Base-by-base conservation (phyloP, 2,113 vertebrate genomes). In the Papio anubis region DNA sequence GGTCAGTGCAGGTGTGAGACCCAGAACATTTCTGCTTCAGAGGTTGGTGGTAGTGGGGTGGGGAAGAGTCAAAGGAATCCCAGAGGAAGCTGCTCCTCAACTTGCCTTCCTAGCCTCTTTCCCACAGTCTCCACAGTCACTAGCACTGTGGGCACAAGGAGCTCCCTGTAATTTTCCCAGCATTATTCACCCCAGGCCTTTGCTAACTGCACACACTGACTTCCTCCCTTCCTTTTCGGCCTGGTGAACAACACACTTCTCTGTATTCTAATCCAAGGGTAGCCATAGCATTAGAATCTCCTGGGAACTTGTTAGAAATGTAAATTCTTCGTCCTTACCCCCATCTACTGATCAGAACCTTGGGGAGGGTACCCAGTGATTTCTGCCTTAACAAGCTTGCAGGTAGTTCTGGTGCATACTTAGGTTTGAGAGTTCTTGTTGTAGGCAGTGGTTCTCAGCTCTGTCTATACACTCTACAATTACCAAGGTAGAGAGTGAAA, bases 121-220 rank as follows among this genome's bases (percentile, higher is more conserved):
- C 57, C n/a, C 1, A 14, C 8, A 4, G 5, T 1, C 6, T 7
- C 7, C 21, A 32, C 14, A 2, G 1, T 35, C 25, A 35, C 68
- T 35, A 40, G 30, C 0, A 3, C 21, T n/a, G 0, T 1, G 38
- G 57, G 18, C 21, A 27, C 9, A 1, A 84, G 0, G 0, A 16
- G 30, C 43, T 6, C 2, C 57, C 12, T 50, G 5, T 52, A 32
- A 5, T 6, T n/a, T 30, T 50, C 2, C 8, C 9, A 13, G 40
- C 6, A 50, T 18, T 17, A 1, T 27, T 88, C 8, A n/a, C 6
- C 5, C 59, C 14, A 11, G 10, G 6, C 17, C 52, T 84, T 68
- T 45, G 93, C 79, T 50, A 38, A 2, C 13, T 6, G 40, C 1
- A 5, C 0, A 32, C 18, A 8, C 21, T 8, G 38, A 32, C 79